These are phyloP conservation scores for Labia minor DNA, from an alignment of 2,888 invertebrate species.

Conservation along the genomic window DNA sequence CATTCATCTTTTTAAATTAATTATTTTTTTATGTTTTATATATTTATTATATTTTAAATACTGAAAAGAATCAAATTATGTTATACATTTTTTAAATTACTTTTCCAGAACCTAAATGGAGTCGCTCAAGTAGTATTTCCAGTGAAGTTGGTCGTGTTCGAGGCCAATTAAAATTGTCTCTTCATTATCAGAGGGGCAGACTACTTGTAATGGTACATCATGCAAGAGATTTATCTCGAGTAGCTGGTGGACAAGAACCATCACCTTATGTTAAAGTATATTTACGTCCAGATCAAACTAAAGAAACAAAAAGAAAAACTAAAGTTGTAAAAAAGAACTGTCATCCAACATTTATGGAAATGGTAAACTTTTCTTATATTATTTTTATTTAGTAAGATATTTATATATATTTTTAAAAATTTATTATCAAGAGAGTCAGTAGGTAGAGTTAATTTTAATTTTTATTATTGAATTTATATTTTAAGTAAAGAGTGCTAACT, in stretches of 20 bases:
- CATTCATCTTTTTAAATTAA: constrained; percentile 22
- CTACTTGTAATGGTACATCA: constrained; percentile 80
- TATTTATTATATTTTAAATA: not conserved
- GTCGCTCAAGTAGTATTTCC: constrained; percentile 32
- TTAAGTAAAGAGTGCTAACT: not conserved
- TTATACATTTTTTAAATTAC: constrained; percentile 34
- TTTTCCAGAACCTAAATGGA: constrained; percentile 36
- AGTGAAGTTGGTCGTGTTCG: constrained; percentile 35
- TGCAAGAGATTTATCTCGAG: constrained; percentile 73
- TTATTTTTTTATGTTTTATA: constrained; percentile 8
- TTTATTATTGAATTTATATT: constrained; percentile 20
- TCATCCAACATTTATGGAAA: constrained; percentile 97
- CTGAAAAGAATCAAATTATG: constrained; percentile 18
- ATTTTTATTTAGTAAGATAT: too few relatives aligned
- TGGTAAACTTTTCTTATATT: too few relatives aligned
- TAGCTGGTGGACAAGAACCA: constrained; percentile 70
- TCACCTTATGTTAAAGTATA: constrained; percentile 88
- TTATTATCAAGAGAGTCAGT: constrained; percentile 18
- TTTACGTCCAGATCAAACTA: constrained; percentile 81
- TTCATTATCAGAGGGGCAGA: constrained; percentile 62
- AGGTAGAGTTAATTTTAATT: too few relatives aligned
- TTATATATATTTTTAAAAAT: constrained; percentile 21
- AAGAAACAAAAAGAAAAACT: constrained; percentile 91
- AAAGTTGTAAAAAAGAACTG: constrained; percentile 83
- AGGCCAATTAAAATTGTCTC: constrained; percentile 67